Percentiles rank a stretch among this genome's conserved stretches.
Evolutionary conservation across 2,888 invertebrate species (phyloP).

Genomic region (Norana najaformis): DNA sequence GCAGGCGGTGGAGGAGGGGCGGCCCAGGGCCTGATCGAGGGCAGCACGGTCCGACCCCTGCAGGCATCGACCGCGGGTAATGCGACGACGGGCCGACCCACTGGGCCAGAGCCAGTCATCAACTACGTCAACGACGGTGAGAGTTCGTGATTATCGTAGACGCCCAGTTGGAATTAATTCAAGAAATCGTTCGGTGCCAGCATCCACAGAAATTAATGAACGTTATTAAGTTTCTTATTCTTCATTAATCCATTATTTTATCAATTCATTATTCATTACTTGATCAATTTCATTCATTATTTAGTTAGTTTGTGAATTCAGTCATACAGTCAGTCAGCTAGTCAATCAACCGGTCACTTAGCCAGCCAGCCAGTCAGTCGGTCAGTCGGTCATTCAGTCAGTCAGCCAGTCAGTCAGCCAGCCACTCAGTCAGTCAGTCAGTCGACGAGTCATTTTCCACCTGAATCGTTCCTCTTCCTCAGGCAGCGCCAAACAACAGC

Average conservation of each 20-base stretch:
- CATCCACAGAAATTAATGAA: too few relatives aligned
- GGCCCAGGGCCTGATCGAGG: neutral
- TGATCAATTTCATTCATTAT: too few relatives aligned
- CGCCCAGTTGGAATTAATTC: too few relatives aligned
- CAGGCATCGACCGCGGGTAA: neutral
- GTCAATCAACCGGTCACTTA: neutral
- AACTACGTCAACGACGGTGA: neutral
- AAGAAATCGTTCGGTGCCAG: too few relatives aligned
- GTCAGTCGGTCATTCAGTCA: neutral
- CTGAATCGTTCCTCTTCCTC: too few relatives aligned
- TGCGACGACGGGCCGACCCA: neutral
- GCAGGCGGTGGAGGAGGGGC: neutral
- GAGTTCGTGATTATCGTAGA: too few relatives aligned
- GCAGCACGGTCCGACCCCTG: neutral
- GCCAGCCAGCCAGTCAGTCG: neutral
- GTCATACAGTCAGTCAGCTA: neutral
- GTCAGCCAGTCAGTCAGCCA: neutral
- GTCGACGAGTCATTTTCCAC: too few relatives aligned
- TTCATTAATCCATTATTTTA: too few relatives aligned
- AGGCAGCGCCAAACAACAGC: neutral
- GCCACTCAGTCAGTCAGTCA: neutral
- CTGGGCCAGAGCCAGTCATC: neutral
- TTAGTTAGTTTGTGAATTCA: neutral
- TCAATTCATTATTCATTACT: too few relatives aligned
- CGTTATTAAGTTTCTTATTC: too few relatives aligned